phyloP scores from a whole-genome alignment of 2,888 invertebrate species.

The Drosophila mayaguana region DNA sequence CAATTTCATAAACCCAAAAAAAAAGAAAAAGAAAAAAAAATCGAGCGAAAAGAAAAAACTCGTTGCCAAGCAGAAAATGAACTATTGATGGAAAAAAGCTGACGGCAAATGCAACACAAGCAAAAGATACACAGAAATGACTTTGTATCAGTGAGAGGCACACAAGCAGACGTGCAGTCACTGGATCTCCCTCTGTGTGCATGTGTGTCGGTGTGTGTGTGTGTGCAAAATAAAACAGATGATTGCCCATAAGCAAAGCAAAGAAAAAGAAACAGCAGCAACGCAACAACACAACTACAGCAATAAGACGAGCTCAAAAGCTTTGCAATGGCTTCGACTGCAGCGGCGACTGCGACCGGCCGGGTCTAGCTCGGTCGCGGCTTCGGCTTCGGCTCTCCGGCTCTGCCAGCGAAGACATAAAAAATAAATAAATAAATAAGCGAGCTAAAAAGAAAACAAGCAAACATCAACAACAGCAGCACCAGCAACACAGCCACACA shows the following conservation, averaged over 20 bases:
- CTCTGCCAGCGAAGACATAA: slow-evolving; percentile 58
- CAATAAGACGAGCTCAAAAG: slow-evolving; percentile 44
- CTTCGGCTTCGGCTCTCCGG: slow-evolving; percentile 52
- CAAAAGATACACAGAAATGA: slow-evolving; percentile 63
- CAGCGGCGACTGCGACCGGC: slow-evolving; percentile 51
- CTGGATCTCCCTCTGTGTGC: slow-evolving; percentile 15
- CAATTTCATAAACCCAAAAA: slow-evolving; percentile 65
- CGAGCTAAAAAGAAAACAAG: slow-evolving; percentile 66
- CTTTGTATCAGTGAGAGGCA: slow-evolving; percentile 56
- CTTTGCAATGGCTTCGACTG: slow-evolving; percentile 37
- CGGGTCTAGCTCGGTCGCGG: slow-evolving; percentile 58
- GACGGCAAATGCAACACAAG: slow-evolving; percentile 71
- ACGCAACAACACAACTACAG: slow-evolving; percentile 26
- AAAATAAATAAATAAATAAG: slow-evolving; percentile 70
- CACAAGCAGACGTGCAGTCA: slow-evolving; percentile 29
- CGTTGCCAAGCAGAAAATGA: slow-evolving; percentile 79
- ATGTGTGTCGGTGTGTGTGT: slow-evolving; percentile 48
- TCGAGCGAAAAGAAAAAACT: slow-evolving; percentile 44
- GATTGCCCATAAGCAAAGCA: slow-evolving; percentile 78
- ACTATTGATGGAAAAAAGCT: slow-evolving; percentile 74
- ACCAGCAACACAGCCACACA: slow-evolving; percentile 8
- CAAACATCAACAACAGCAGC: slow-evolving; percentile 64
- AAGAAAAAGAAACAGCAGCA: slow-evolving; percentile 46
- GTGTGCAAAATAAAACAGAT: slow-evolving; percentile 77
- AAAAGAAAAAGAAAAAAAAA: slow-evolving; percentile 32